Percentiles rank a stretch among this genome's conserved stretches.
phyloP scores from a whole-genome alignment of 2,797 vertebrate species.

The Pangasius krempfi region DNA sequence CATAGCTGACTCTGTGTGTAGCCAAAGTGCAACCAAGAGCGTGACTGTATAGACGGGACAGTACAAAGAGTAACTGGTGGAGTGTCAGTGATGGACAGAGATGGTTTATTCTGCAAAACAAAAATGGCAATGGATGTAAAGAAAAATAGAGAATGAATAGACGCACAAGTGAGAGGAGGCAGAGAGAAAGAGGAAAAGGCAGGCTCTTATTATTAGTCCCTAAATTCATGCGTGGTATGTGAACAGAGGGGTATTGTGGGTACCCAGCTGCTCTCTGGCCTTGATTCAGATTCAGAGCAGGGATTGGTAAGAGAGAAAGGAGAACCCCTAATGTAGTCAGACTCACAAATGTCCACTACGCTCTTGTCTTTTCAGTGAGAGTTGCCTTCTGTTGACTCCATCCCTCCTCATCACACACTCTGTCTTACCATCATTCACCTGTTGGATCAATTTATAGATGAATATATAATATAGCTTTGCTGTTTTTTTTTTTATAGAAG shows the following conservation, averaged over 20 bases:
- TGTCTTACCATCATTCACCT: not conserved
- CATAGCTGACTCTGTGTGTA: not conserved
- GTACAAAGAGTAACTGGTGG: not conserved
- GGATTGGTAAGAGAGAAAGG: slow-evolving; percentile 23
- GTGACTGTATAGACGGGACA: not conserved
- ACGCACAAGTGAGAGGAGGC: slow-evolving; percentile 22
- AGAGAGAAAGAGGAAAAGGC: slow-evolving; percentile 36
- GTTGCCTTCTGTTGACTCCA: not conserved
- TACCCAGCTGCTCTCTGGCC: slow-evolving; percentile 68
- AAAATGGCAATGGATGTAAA: slow-evolving; percentile 25
- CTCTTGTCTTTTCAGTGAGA: not conserved
- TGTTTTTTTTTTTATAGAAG: not conserved
- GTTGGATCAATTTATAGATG: not conserved
- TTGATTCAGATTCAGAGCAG: slow-evolving; percentile 55
- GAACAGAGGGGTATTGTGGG: slow-evolving; percentile 73
- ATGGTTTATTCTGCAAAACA: slow-evolving; percentile 23
- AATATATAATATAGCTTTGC: not conserved
- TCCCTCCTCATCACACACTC: not conserved
- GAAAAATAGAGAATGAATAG: slow-evolving; percentile 28
- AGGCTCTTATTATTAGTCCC: slow-evolving; percentile 37
- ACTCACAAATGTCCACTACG: slow-evolving; percentile 47
- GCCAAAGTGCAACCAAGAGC: not conserved
- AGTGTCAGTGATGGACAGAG: slow-evolving; percentile 17
- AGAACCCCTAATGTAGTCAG: slow-evolving; percentile 18
- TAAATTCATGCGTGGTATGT: slow-evolving; percentile 66